Percentiles rank a stretch among this genome's conserved stretches.
These are phyloP conservation scores for Drosophila tristis DNA, from an alignment of 1,140 invertebrate genomes.

Conservation along the genomic window DNA sequence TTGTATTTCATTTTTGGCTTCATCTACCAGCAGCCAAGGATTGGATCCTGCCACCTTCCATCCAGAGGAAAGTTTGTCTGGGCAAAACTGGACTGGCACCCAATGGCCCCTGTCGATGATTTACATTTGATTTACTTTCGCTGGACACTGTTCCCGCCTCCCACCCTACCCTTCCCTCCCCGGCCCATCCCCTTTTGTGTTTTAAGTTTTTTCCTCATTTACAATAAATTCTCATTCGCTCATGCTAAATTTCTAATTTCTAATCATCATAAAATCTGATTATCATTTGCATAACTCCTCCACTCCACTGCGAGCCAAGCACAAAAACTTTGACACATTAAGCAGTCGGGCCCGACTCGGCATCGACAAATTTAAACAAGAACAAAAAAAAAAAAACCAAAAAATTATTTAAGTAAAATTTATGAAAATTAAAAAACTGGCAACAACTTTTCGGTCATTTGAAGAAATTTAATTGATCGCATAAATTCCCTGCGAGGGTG, in stretches of 20 bases:
- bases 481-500: slow-evolving; percentile 63
- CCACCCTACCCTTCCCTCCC: too few species aligned
- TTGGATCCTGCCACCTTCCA: slow-evolving; percentile 10
- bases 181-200: background rate
- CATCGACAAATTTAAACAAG: slow-evolving; percentile 48
- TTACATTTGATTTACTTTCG: slow-evolving; percentile 79
- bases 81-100: slow-evolving; percentile 2
- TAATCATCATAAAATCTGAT: slow-evolving; percentile 83
- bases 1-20: slow-evolving; percentile 75
- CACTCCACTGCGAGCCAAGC: background rate
- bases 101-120: slow-evolving; percentile 63
- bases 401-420: slow-evolving; percentile 74
- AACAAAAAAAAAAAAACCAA: slow-evolving; percentile 35
- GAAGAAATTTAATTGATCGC: slow-evolving; percentile 78
- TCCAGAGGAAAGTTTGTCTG: slow-evolving; percentile 59
- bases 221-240: slow-evolving; percentile 63
- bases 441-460: slow-evolving; percentile 75
- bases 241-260: slow-evolving; percentile 59
- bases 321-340: slow-evolving; percentile 71
- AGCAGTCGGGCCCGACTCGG: slow-evolving; percentile 27
- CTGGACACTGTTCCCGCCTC: slow-evolving; percentile 13
- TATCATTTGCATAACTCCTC: slow-evolving; percentile 71
- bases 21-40: slow-evolving; percentile 44
- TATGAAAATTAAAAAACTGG: slow-evolving; percentile 76
- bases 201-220: slow-evolving; percentile 53